Evolutionary conservation across 1,140 invertebrate species (phyloP).

Genomic region (Caerostris extrusa): DNA sequence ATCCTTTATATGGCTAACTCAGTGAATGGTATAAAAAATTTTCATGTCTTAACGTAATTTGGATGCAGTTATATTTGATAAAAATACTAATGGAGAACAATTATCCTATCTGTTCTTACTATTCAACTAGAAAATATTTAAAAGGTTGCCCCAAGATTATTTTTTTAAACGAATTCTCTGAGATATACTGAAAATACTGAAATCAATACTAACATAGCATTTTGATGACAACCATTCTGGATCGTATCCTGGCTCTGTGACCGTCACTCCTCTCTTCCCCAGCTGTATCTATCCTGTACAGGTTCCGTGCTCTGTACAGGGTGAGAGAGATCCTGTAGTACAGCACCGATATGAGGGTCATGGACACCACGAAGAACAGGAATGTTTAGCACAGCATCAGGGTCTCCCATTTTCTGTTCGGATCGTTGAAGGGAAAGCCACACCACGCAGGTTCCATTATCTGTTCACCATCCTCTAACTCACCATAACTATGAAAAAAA

Average conservation of each 20-base stretch:
- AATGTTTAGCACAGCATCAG: slow-evolving; percentile 81
- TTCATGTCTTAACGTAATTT: too few relatives aligned
- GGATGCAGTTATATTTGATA: too few relatives aligned
- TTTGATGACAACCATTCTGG: slow-evolving; percentile 79
- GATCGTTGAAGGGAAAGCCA: slow-evolving; percentile 79
- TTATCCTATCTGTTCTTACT: too few relatives aligned
- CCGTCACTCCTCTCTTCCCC: slow-evolving; percentile 42
- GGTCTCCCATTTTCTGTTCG: slow-evolving; percentile 79
- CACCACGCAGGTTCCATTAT: slow-evolving; percentile 81
- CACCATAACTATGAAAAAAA: too few relatives aligned
- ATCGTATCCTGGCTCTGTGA: slow-evolving; percentile 73
- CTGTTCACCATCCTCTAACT: slow-evolving; percentile 60
- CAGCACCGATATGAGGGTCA: slow-evolving; percentile 77
- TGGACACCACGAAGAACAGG: slow-evolving; percentile 79
- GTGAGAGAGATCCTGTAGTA: slow-evolving; percentile 78
- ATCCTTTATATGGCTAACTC: too few relatives aligned
- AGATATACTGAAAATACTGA: too few relatives aligned
- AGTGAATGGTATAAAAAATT: too few relatives aligned
- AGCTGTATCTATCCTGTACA: slow-evolving; percentile 51
- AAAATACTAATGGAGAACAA: too few relatives aligned
- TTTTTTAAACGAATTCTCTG: too few relatives aligned
- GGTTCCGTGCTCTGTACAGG: slow-evolving; percentile 77
- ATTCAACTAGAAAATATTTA: too few relatives aligned
- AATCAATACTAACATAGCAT: slow-evolving; percentile 78
- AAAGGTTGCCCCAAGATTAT: too few relatives aligned